A percentile compares a stretch with the other conserved stretches of the same genome.
Evolutionary conservation across 2,797 vertebrate genomes (phyloP).

Genomic region (Meda fulgida): DNA sequence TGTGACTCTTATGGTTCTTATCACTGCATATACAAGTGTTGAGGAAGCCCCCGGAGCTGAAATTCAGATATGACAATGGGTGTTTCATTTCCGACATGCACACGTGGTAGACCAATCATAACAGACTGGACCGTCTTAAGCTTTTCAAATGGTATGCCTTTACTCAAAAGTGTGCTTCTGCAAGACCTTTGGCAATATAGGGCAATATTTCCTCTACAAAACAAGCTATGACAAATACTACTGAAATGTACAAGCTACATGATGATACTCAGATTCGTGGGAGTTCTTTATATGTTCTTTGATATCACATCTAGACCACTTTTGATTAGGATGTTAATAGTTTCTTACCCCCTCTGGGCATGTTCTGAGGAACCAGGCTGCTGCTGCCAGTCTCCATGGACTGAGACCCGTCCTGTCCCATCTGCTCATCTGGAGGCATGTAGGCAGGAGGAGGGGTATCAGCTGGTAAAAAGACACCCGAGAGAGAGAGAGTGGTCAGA

Average conservation of each 20-base stretch:
- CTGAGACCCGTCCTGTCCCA: conserved; percentile 93
- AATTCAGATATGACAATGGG: no score
- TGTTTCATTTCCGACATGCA: no score
- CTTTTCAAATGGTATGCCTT: no score
- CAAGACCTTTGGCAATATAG: not conserved
- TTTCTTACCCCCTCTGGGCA: conserved; percentile 79
- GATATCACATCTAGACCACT: not conserved
- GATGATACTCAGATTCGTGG: not conserved
- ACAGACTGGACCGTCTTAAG: no score
- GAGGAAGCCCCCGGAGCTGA: no score
- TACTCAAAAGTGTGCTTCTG: not conserved
- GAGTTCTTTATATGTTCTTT: not conserved
- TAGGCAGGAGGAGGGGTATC: conserved; percentile 99
- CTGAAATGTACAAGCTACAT: not conserved
- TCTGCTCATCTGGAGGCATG: conserved; percentile 96
- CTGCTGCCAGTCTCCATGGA: conserved; percentile 90
- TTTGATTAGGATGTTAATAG: not conserved
- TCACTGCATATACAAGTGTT: no score
- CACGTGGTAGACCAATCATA: no score
- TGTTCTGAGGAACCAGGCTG: conserved; percentile 74
- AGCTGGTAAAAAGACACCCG: conserved; percentile 79
- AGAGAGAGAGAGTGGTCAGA: conserved; percentile 65
- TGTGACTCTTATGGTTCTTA: no score
- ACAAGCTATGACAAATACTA: no score
- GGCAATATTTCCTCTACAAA: not conserved